These are phyloP conservation scores for Hippocampus barbouri DNA, from an alignment of 2,113 vertebrate species.

Conservation along the genomic window DNA sequence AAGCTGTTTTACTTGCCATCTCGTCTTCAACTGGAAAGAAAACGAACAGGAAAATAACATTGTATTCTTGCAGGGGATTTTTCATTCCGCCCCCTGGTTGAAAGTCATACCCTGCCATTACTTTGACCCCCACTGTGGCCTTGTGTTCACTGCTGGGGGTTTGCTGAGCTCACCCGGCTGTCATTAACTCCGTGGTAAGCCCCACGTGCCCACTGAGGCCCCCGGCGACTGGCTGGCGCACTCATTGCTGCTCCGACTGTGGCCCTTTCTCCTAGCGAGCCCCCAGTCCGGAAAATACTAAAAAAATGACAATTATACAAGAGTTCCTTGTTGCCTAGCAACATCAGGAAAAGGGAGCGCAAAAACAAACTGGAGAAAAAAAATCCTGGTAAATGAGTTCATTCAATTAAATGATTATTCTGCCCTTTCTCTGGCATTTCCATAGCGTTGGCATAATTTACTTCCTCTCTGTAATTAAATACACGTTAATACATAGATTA, in stretches of 20 bases:
- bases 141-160: constrained; percentile 24
- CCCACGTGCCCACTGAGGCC: constrained; percentile 29
- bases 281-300: constrained; percentile 42
- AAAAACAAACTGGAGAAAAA: constrained; percentile 19
- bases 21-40: constrained; percentile 2
- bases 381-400: constrained; percentile 56
- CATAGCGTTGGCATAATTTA: constrained; percentile 52
- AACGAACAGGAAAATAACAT: constrained; percentile 5
- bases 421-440: constrained; percentile 41
- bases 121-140: constrained; percentile 25
- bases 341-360: constrained; percentile 50
- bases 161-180: constrained; percentile 12
- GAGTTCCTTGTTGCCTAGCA: constrained; percentile 67
- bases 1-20: constrained; percentile 24
- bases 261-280: constrained; percentile 50
- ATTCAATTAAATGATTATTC: constrained; percentile 72
- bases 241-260: constrained; percentile 47
- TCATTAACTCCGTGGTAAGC: constrained; percentile 12
- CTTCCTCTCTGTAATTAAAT: constrained; percentile 46
- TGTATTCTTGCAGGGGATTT: neutral
- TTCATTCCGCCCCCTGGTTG: constrained; percentile 15
- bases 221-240: neutral
- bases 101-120: constrained; percentile 21
- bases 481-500: neutral
- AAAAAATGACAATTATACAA: constrained; percentile 48